Evolutionary conservation across 1,140 invertebrate genomes (phyloP).

Genomic region (Drosophila azteca): DNA sequence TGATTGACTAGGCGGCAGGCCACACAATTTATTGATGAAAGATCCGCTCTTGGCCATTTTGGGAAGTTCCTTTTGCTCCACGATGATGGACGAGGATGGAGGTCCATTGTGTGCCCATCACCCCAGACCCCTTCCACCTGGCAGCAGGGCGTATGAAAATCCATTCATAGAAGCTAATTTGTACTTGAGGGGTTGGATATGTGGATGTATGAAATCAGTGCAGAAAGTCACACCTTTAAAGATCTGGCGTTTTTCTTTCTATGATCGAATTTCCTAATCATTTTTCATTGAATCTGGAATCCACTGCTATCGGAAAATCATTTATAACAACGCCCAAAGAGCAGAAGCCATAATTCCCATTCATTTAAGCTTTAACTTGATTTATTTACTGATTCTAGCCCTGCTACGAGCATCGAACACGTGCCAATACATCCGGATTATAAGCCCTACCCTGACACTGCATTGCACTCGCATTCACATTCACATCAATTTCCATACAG

Average conservation of each 20-base stretch:
- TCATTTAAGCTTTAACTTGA: constrained; percentile 34
- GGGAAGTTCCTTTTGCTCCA: not conserved
- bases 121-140: constrained; percentile 8
- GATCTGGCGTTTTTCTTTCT: constrained; percentile 3
- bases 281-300: not conserved
- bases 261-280: no score
- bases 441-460: constrained; percentile 14
- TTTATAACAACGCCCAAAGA: not conserved
- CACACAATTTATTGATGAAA: constrained; percentile 50
- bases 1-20: constrained; percentile 60
- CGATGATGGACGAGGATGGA: constrained; percentile 40
- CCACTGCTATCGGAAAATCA: constrained; percentile 19
- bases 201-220: not conserved
- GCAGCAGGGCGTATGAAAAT: constrained; percentile 13
- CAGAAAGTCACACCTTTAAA: constrained; percentile 10
- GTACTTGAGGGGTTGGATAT: not conserved
- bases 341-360: constrained; percentile 9
- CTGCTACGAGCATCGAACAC: not conserved
- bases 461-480: constrained; percentile 29
- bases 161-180: constrained; percentile 19
- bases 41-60: not conserved
- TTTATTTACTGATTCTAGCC: constrained; percentile 28
- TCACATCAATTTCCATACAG: constrained; percentile 34
- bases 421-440: constrained; percentile 33
- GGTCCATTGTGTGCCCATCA: constrained; percentile 13